Base-by-base conservation (phyloP, 1,140 invertebrate genomes). In the Periplaneta americana region DNA sequence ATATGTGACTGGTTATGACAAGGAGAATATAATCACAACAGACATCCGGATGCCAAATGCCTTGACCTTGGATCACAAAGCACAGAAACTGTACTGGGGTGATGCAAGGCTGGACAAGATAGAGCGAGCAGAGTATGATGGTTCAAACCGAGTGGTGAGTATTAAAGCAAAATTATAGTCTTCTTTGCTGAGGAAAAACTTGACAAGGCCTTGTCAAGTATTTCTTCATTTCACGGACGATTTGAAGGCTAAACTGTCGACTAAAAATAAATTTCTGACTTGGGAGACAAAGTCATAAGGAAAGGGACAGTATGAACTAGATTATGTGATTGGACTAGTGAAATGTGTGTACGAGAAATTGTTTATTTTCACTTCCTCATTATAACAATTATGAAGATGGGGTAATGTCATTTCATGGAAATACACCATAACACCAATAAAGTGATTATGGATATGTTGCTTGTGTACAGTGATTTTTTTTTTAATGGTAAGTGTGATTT, bases 11-110 rank as follows among this genome's bases (percentile, higher is more conserved):
- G 95, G 95, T 8, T 92, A 89, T 84, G 89, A 89, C 22, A 85
- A 92, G 17, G 90, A 95, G 86, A 89, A 91, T 13, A 94, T 96
- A 39, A 94, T 96, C 34, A 92, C 90, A 36, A 94, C 91, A 8
- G 93, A 95, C 74, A 96, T 97, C 84, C 90, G 92, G 74, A 96
- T 96, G 94, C 95, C 95, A 17, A 97, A 97, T 89, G 95, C 92
- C 1, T 86, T 96, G 33, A 93, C 94, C 0, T 86, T 96, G 17
- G 95, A 96, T 86, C 92, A 95, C 86, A 87, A 89, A 39, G 91
- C 93, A 11, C 91, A 93, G 82, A 93, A 95, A 85, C 84, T 92
- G 11, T 92, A 91, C 82, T 92, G 91, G 91, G 88, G 88, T 75
- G 91, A 92, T 87, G 91, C 91, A 48, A 83, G 90, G 39, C 84